phyloP scores from a whole-genome alignment of 2,113 vertebrate genomes.

The Calonectris borealis region DNA sequence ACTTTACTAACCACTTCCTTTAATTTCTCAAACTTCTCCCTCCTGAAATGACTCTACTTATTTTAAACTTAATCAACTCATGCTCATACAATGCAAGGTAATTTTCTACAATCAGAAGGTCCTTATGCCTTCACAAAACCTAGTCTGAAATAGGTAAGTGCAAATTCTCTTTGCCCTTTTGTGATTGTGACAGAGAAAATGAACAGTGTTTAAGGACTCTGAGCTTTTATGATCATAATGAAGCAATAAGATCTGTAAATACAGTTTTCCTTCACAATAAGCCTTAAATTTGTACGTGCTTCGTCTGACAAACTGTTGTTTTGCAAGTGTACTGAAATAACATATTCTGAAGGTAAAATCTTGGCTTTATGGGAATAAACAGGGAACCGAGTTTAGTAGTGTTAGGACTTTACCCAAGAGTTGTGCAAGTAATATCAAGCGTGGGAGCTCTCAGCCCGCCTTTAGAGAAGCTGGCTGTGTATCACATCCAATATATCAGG shows the following conservation, averaged over 20 bases:
- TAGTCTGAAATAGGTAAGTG: background rate
- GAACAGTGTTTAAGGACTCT: background rate
- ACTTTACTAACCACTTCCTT: background rate
- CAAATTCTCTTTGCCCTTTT: background rate
- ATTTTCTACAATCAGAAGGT: slow-evolving; percentile 39
- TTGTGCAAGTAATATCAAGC: background rate
- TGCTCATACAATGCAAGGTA: background rate
- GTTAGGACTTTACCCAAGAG: background rate
- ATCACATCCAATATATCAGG: background rate
- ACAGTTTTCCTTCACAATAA: background rate
- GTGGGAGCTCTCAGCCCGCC: background rate
- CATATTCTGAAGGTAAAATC: background rate
- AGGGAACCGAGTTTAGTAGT: background rate
- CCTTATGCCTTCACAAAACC: background rate
- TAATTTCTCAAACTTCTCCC: background rate
- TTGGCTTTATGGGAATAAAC: background rate
- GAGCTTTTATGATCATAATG: background rate
- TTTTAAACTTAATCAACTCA: slow-evolving; percentile 17
- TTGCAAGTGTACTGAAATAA: background rate
- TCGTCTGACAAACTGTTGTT: background rate
- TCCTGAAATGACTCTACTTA: slow-evolving; percentile 10
- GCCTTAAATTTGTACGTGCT: background rate
- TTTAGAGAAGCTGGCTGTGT: background rate
- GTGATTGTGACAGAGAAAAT: background rate
- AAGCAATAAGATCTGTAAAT: background rate